Base-by-base conservation (phyloP, 2,113 vertebrate species). In the Solenodon paradoxus region DNA sequence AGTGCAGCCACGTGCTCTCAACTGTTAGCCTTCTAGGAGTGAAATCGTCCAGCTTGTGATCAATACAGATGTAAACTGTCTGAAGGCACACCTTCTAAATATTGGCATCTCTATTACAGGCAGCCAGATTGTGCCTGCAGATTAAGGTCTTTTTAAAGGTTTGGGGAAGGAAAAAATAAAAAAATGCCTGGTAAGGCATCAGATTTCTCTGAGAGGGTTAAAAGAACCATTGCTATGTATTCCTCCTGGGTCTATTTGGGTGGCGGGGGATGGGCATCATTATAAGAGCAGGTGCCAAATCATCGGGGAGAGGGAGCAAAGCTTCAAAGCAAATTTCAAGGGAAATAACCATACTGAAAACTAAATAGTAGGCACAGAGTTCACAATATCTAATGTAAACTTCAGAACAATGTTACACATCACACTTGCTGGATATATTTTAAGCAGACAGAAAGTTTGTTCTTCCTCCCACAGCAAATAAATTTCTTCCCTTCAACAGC, bases 41-140 rank as follows among this genome's bases (percentile, higher is more conserved):
- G 42, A 88, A 97, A 95, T 88, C 2, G 57, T 26, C 1, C 95
- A 71, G 7, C 57, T 83, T 89, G 75, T 63, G 85, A 90, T 92
- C 38, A 88, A 42, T 77, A 13, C 20, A 55, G 10, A 92, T 49
- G 45, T 89, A 84, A 90, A 93, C 51, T 85, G 69, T 42, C 63
- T 77, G 59, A 96, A 88, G 57, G 2, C 75, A 35, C 6, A 6
- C 0, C 64, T 49, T 90, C 88, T 88, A 93, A n/a, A 84, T 47
- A 92, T 7, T 82, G 55, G 96, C 69, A 68, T 38, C 47, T 96
- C 95, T n/a, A 87, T 96, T 96, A 94, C 17, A 90, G 40, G 32
- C 47, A 79, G 15, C 4, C 93, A 84, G 86, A 96, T 94, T 35
- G 64, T 30, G 5, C 88, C 97, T 95, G 90, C 94, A 97, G 84